A percentile compares a stretch with the other conserved stretches of the same genome.
Evolutionary conservation across 2,797 vertebrate genomes (phyloP).

Genomic region (Urosaurus nigricauda): DNA sequence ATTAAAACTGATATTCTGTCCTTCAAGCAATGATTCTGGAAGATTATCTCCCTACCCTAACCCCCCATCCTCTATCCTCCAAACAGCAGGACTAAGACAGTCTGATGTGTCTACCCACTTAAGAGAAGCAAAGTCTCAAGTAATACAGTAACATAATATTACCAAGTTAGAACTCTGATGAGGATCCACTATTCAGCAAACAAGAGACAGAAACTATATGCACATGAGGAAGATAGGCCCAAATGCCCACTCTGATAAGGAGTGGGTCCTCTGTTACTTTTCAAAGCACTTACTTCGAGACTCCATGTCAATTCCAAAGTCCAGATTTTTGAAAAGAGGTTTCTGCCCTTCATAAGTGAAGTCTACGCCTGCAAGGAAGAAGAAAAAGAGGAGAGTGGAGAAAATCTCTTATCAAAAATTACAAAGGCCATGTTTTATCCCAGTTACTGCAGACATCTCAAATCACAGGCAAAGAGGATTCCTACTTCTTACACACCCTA

Average conservation of each 20-base stretch:
- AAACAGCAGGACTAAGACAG: background rate
- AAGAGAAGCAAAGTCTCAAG: background rate
- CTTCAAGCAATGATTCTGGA: too few species aligned
- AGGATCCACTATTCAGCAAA: background rate
- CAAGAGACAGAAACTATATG: background rate
- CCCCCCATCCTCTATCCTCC: accelerated
- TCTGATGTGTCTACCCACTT: too few species aligned
- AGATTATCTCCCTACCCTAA: background rate
- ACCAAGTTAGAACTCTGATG: too few species aligned
- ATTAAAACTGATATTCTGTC: background rate
- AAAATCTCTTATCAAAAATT: background rate
- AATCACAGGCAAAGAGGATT: background rate
- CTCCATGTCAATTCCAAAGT: conserved; percentile 96
- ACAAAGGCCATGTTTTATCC: too few species aligned
- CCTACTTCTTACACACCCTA: background rate
- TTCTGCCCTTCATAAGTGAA: conserved; percentile 87
- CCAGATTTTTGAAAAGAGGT: conserved; percentile 89
- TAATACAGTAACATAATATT: background rate
- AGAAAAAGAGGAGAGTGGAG: background rate
- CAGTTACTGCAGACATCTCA: too few species aligned
- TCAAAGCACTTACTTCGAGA: conserved; percentile 87
- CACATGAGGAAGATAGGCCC: background rate
- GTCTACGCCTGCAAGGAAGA: conserved; percentile 83
- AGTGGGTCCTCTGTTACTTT: background rate
- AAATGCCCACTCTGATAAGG: too few species aligned